These are phyloP conservation scores for Atta cephalotes DNA, from an alignment of 1,140 invertebrate species.

Conservation along the genomic window DNA sequence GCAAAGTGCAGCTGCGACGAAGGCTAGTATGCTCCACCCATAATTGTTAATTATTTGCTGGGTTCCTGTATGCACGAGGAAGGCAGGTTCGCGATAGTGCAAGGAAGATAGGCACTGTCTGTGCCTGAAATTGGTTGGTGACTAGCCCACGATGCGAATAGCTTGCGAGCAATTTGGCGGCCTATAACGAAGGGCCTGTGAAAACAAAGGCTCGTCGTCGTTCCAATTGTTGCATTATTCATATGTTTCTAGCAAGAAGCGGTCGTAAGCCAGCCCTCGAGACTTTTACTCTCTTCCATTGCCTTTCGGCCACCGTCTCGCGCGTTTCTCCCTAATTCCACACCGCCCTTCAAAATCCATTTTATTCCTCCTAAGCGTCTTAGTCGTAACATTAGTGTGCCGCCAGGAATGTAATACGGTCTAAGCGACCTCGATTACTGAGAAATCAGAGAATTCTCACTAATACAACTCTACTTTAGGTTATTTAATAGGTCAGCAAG, in stretches of 20 bases:
- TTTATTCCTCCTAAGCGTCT: slow-evolving; percentile 68
- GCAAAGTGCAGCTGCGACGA: slow-evolving; percentile 75
- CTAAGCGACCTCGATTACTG: slow-evolving; percentile 66
- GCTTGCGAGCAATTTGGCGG: slow-evolving; percentile 82
- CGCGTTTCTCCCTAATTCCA: slow-evolving; percentile 23
- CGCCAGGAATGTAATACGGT: slow-evolving; percentile 40
- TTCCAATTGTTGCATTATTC: slow-evolving; percentile 85
- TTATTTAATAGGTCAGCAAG: not conserved
- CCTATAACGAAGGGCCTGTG: slow-evolving; percentile 82
- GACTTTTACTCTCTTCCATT: slow-evolving; percentile 61
- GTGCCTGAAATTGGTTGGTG: slow-evolving; percentile 75
- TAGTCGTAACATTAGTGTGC: slow-evolving; percentile 72
- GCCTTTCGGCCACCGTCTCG: slow-evolving; percentile 17
- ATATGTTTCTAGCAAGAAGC: slow-evolving; percentile 83
- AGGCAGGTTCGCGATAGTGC: slow-evolving; percentile 28
- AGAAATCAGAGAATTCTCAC: slow-evolving; percentile 63
- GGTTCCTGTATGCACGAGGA: slow-evolving; percentile 10
- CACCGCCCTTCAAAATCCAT: slow-evolving; percentile 76
- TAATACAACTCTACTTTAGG: not conserved
- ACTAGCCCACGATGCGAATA: slow-evolving; percentile 73
- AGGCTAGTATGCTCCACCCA: slow-evolving; percentile 58
- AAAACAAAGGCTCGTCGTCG: slow-evolving; percentile 83
- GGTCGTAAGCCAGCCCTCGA: slow-evolving; percentile 73
- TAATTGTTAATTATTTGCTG: slow-evolving; percentile 60
- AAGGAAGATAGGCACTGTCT: slow-evolving; percentile 44